Conservation (phyloP, 1,140 invertebrate species). For the Macrobrachium nipponense region DNA sequence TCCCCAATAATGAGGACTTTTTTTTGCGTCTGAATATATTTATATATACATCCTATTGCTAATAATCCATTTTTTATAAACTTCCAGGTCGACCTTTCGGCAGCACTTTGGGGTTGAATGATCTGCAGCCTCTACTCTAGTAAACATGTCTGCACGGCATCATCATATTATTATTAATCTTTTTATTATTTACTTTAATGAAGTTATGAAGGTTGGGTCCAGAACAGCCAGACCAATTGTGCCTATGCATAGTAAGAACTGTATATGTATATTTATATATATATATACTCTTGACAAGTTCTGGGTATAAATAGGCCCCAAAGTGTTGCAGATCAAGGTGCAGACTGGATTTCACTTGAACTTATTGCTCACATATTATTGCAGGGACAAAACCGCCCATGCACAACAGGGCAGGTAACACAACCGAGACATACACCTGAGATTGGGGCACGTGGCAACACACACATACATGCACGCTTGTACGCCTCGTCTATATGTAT, state of each 20-base stretch:
- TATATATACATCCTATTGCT: slow-evolving; percentile 58
- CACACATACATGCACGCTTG: slow-evolving; percentile 29
- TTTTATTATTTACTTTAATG: no score
- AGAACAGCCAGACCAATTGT: slow-evolving; percentile 3
- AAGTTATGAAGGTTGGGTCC: neutral
- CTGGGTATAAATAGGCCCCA: slow-evolving; percentile 22
- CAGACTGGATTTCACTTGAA: slow-evolving; percentile 37
- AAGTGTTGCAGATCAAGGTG: slow-evolving; percentile 23
- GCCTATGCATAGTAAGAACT: slow-evolving; percentile 1
- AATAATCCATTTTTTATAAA: slow-evolving; percentile 56
- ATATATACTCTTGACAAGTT: slow-evolving; percentile 10
- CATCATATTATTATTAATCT: no score
- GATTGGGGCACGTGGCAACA: slow-evolving; percentile 40
- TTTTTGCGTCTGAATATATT: slow-evolving; percentile 42
- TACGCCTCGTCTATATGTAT: neutral
- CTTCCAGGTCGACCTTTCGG: slow-evolving; percentile 15
- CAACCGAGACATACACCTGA: slow-evolving; percentile 46
- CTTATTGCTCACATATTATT: slow-evolving; percentile 61
- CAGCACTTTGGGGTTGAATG: slow-evolving; percentile 26
- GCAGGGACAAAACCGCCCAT: slow-evolving; percentile 44
- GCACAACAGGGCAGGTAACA: slow-evolving; percentile 29
- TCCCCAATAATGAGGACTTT: slow-evolving; percentile 30
- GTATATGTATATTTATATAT: neutral
- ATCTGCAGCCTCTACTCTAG: neutral
- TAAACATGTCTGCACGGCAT: no score